Evolutionary conservation across 2,797 vertebrate species (phyloP), one percentile per base, ranked within the genome.

Genomic region (Scomberomorus guttatus): DNA sequence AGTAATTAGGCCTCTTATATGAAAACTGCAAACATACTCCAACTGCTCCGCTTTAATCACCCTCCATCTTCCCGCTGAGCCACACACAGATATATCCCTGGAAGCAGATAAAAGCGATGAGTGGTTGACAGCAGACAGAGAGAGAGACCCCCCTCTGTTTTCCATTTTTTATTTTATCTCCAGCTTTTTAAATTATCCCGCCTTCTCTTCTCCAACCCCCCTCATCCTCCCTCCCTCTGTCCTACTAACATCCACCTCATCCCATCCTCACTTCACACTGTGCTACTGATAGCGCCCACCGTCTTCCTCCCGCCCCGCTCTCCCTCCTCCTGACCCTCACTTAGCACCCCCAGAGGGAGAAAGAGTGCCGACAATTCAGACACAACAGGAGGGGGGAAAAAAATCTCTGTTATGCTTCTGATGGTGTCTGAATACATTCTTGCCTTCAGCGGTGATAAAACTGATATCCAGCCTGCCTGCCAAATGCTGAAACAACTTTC

Each of bases 301-400:
- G 15, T 56, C 66, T 69, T 81, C 51, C 63, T 69, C 67, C 60
- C 29, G 2, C n/a, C 69, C 18, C 52, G 6, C 69, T 65, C 71
- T 67, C 55, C 70, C 34, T 63, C 79, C 78, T 68, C 64, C 65
- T 86, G 87, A 93, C 93, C 90, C 67, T 81, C 89, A 24, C 80
- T 70, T 85, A 57, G 69, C 83, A 81, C 81, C 92, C 91, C 90
- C 92, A 72, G 56, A 75, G 93, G 92, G 93, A 93, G 50, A 54
- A 73, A 80, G 75, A 66, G 72, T 51, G 74, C 77, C 48, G 60
- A 83, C 77, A 37, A 77, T 27, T 83, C 69, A 84, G 84, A 86
- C 79, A 88, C 80, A 90, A 89, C 63, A 62, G 37, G 64, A 56
- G 65, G 50, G 37, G 32, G 5, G 2, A 0, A 24, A 54, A 61